Conservation (phyloP, 2,888 invertebrate genomes). For the Drosophila kambysellisi region DNA sequence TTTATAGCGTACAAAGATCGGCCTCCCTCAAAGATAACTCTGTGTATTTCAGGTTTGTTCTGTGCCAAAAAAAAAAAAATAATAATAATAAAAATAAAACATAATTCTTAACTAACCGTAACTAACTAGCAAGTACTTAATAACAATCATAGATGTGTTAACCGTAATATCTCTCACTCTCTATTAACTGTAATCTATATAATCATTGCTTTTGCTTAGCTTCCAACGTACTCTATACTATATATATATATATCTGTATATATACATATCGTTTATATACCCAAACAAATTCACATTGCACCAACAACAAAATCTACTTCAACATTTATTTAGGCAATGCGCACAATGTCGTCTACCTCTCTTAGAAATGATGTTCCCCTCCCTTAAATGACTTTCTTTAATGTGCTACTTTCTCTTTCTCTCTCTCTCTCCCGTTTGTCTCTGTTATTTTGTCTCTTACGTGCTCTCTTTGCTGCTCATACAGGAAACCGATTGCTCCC, state of each 20-base stretch:
- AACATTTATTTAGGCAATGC: slow-evolving; percentile 55
- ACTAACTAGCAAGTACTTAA: slow-evolving; percentile 52
- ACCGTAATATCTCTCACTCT: slow-evolving; percentile 9
- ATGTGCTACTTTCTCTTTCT: slow-evolving; percentile 34
- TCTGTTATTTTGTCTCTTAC: background rate
- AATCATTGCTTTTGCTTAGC: slow-evolving; percentile 73
- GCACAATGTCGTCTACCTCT: slow-evolving; percentile 61
- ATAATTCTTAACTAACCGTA: slow-evolving; percentile 38
- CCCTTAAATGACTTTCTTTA: slow-evolving; percentile 25
- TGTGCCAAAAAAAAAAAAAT: slow-evolving; percentile 51
- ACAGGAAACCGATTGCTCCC: slow-evolving; percentile 83
- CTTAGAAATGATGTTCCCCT: slow-evolving; percentile 27
- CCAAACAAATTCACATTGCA: slow-evolving; percentile 53
- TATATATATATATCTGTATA: slow-evolving; percentile 1
- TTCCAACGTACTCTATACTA: slow-evolving; percentile 38
- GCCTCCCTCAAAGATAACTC: slow-evolving; percentile 87
- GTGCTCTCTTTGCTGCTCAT: slow-evolving; percentile 27
- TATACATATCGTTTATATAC: slow-evolving; percentile 18
- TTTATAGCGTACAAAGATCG: slow-evolving; percentile 87
- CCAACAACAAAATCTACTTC: slow-evolving; percentile 47
- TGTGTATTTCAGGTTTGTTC: slow-evolving; percentile 85
- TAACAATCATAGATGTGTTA: slow-evolving; percentile 37
- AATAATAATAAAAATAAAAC: background rate
- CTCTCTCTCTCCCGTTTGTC: background rate
- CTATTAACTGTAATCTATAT: slow-evolving; percentile 25